Percentiles rank a stretch among this genome's conserved stretches.
Conservation (phyloP, 2,888 invertebrate genomes). For the Spisula solida region DNA sequence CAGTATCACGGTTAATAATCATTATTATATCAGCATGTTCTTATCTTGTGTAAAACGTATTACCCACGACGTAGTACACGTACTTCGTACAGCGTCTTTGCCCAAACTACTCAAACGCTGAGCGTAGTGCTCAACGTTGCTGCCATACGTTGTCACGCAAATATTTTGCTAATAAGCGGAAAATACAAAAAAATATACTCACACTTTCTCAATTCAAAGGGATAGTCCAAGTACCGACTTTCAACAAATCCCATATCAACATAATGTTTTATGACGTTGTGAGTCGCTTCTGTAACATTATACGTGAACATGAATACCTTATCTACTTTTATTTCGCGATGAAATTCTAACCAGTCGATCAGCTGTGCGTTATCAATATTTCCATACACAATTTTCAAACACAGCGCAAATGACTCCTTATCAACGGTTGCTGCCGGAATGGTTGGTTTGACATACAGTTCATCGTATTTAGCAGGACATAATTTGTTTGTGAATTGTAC, state of each 20-base stretch:
- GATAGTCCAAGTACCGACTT: slow-evolving; percentile 28
- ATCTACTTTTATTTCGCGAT: slow-evolving; percentile 41
- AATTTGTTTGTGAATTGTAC: neutral
- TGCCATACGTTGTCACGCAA: too few species aligned
- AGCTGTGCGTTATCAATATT: slow-evolving; percentile 24
- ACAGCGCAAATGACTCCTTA: slow-evolving; percentile 32
- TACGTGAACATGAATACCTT: slow-evolving; percentile 47
- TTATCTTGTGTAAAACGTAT: too few species aligned
- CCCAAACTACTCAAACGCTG: too few species aligned
- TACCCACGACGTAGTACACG: too few species aligned
- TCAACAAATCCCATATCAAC: slow-evolving; percentile 29
- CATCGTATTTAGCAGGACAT: neutral
- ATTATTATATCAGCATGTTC: too few species aligned
- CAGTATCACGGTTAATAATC: too few species aligned
- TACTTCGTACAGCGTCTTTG: too few species aligned
- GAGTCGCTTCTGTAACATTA: slow-evolving; percentile 14
- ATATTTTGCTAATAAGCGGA: too few species aligned
- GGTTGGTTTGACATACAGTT: slow-evolving; percentile 20
- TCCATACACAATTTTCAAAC: slow-evolving; percentile 46
- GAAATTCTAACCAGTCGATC: slow-evolving; percentile 45
- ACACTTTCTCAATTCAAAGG: slow-evolving; percentile 21
- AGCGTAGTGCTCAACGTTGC: too few species aligned
- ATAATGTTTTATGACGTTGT: slow-evolving; percentile 27
- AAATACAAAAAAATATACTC: neutral
- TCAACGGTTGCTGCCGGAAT: neutral